phyloP scores from a whole-genome alignment of 2,797 vertebrate genomes.

The Percopsis omiscomaycus region DNA sequence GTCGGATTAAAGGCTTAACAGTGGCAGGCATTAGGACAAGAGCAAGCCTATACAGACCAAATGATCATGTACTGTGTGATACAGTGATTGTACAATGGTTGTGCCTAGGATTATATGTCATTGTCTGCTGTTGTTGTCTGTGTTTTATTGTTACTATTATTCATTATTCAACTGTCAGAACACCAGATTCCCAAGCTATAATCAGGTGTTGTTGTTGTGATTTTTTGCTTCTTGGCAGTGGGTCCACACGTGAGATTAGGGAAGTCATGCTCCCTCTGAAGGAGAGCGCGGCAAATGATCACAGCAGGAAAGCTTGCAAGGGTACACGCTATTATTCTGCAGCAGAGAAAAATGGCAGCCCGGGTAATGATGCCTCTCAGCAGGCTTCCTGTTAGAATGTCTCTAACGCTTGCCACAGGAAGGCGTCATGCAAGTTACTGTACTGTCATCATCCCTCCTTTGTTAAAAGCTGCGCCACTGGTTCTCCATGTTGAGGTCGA shows the following conservation, averaged over 20 bases:
- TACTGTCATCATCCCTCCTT: constrained; percentile 39
- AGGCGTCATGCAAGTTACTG: constrained; percentile 21
- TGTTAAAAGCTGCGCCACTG: constrained; percentile 63
- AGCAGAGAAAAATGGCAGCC: no score
- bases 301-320: neutral
- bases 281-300: constrained; percentile 2
- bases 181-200: constrained; percentile 10
- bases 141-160: neutral
- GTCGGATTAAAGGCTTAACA: constrained; percentile 42
- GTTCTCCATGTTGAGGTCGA: constrained; percentile 57
- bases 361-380: neutral
- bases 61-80: no score
- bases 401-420: neutral
- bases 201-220: neutral
- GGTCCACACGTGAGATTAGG: constrained; percentile 10
- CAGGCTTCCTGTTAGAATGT: neutral
- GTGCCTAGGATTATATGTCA: neutral
- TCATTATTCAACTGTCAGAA: constrained; percentile 3
- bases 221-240: constrained; percentile 4
- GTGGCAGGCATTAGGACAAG: constrained; percentile 43
- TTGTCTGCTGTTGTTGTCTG: constrained; percentile 4
- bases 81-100: neutral
- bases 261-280: constrained; percentile 15
- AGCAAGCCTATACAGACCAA: neutral
- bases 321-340: neutral